These are phyloP conservation scores for Mantis religiosa DNA, from an alignment of 2,888 invertebrate genomes.

Conservation along the genomic window DNA sequence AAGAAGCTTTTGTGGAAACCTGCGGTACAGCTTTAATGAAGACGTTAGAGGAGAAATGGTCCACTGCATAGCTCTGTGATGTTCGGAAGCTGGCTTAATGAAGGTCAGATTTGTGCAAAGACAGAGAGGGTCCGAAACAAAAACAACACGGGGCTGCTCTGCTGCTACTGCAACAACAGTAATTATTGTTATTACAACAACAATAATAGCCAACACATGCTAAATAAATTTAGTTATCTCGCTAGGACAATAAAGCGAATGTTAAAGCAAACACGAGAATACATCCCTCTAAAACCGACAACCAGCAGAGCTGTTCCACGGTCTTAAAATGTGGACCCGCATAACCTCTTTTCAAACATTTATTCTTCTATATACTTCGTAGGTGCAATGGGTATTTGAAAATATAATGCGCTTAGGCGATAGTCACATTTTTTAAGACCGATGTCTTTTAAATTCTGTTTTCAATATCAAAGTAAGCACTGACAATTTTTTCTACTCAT, in stretches of 20 bases:
- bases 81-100: background rate
- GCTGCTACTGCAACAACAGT: background rate
- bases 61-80: background rate
- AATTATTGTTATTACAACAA: background rate
- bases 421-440: no score
- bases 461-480: no score
- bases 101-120: background rate
- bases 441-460: no score
- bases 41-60: background rate
- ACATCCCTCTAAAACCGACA: no score
- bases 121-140: background rate
- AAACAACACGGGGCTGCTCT: background rate
- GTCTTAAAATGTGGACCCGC: no score
- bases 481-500: no score
- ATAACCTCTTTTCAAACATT: no score
- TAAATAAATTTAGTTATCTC: background rate
- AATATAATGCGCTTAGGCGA: no score
- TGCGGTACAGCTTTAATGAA: background rate
- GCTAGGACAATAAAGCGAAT: background rate
- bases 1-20: background rate
- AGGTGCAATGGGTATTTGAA: no score
- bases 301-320: no score
- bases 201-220: background rate
- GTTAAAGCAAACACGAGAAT: background rate
- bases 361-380: no score